Base-by-base conservation (phyloP, 2,888 invertebrate species). In the Euplexia lucipara region DNA sequence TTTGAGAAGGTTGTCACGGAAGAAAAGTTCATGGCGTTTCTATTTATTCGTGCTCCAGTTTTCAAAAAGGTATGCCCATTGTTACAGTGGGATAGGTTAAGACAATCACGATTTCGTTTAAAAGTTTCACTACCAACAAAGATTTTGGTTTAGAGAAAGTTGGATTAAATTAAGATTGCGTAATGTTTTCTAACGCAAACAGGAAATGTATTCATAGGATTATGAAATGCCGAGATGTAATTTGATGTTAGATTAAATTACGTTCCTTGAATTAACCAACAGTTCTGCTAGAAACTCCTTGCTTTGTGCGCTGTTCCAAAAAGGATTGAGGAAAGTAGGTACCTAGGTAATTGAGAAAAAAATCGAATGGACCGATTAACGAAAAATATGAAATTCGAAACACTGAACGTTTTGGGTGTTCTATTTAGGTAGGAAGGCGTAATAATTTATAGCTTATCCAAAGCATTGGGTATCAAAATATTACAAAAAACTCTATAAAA, bases 61-160 rank as follows among this genome's bases (percentile, higher is more conserved):
- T 79, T 41, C n/a, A 53, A 26, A 57, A 60, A 49, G 47, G 39
- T 45, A 69, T 61, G 39, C 30, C 63, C 32, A 54, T 75, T 78
- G 67, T 78, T 41, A 37, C 34, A 60, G 42, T 78, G 79, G 45
- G 65, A 59, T 69, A 75, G 66, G 49, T 66, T 65, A 65, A 58
- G 34, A 65, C 72, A 70, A 70, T 67, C 73, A 68, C 67, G 59
- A 58, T 56, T 53, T 44, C 56, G 51, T 65, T 68, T 44, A 22
- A 58, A 71, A 76, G 78, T 79, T 80, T 79, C 74, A 63, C 69
- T 62, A 34, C 20, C 37, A 62, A 70, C 20, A 42, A 62, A 70
- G 45, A 75, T 74, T 79, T 80, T 53, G 54, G 51, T 41, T 63
- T 20, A 58, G 67, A 69, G 79, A 79, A 79, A 79, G 79, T 78